phyloP scores from a whole-genome alignment of 37 sponge, comb jelly and placozoan species.

The Tethya wilhelma region DNA sequence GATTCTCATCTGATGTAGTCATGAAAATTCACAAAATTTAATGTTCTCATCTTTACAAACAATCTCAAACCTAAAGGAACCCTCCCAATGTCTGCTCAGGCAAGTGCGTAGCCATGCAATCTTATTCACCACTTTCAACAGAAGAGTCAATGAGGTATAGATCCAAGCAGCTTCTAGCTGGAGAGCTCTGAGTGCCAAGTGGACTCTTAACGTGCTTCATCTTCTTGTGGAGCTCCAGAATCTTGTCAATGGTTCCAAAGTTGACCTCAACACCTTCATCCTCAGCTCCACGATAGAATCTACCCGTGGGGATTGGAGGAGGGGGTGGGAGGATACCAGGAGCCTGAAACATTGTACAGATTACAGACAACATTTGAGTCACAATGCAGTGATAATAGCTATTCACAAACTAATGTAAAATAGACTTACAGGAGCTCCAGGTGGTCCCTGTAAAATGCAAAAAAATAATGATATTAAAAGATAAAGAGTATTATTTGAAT shows the following conservation, averaged over 20 bases:
- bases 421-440: slow-evolving; percentile 65
- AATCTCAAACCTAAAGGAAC: no score
- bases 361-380: not conserved
- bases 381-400: not conserved
- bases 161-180: slow-evolving; percentile 64
- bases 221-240: slow-evolving; percentile 62
- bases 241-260: slow-evolving; percentile 44
- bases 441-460: slow-evolving; percentile 53
- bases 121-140: slow-evolving; percentile 64
- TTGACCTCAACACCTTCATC: slow-evolving; percentile 45
- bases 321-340: slow-evolving; percentile 12
- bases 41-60: not conserved
- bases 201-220: slow-evolving; percentile 54
- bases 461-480: not conserved
- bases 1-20: no score
- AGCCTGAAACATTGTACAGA: not conserved
- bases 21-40: no score
- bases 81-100: no score
- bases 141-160: slow-evolving; percentile 42
- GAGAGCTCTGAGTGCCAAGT: slow-evolving; percentile 48
- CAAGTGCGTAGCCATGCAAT: no score
- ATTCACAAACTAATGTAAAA: not conserved
- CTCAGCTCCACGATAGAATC: slow-evolving; percentile 46
- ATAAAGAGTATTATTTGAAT: not conserved
- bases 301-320: not conserved